Evolutionary conservation across 2,113 vertebrate genomes (phyloP).

Genomic region (Myrmecophaga tridactyla): DNA sequence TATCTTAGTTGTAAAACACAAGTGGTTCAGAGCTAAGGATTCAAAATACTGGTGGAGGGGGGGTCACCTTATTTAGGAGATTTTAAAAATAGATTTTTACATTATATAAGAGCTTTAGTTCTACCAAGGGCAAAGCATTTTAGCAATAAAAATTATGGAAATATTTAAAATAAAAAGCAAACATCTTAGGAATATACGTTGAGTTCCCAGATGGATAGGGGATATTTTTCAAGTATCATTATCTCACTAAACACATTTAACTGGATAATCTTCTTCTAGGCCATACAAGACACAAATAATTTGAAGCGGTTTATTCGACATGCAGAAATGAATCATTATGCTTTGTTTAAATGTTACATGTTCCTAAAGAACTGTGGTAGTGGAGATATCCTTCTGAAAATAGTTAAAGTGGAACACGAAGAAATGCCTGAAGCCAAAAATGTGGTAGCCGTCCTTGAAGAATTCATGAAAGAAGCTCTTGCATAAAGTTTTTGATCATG

Average conservation of each 20-base stretch:
- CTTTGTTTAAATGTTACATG: conserved; percentile 94
- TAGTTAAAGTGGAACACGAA: conserved; percentile 93
- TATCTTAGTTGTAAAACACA: conserved; percentile 41
- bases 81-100: conserved; percentile 27
- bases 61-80: conserved; percentile 1
- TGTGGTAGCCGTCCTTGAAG: conserved; percentile 93
- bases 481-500: conserved; percentile 54
- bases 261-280: conserved; percentile 83
- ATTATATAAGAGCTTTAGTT: conserved; percentile 9
- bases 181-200: neutral
- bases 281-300: conserved; percentile 98
- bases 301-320: conserved; percentile 97
- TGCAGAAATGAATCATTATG: conserved; percentile 97
- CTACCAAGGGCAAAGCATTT: neutral
- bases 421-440: conserved; percentile 94
- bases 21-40: neutral
- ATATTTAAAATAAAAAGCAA: conserved; percentile 45
- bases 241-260: conserved; percentile 45
- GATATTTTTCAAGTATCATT: conserved; percentile 17
- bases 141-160: conserved; percentile 10
- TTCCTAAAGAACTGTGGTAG: conserved; percentile 97
- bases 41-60: conserved; percentile 16
- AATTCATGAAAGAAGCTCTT: conserved; percentile 87
- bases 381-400: conserved; percentile 93
- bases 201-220: neutral